Evolutionary conservation across 1,140 invertebrate genomes (phyloP), one percentile per base, ranked within the genome.

Genomic region (Leptopilina boulardi): DNA sequence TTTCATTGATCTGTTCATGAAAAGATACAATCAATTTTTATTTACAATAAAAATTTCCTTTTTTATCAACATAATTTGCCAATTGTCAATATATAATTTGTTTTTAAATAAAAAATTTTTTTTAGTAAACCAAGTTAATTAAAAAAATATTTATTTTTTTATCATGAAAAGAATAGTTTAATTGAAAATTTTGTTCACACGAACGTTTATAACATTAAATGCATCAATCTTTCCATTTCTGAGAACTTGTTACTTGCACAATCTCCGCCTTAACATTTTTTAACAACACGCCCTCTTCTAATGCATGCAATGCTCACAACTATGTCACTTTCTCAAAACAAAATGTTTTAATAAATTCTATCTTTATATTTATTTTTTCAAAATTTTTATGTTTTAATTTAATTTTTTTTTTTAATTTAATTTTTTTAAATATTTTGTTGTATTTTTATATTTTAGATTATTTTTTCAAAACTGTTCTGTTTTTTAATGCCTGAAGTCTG

Each of bases 191-290:
- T 47, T 18, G 18, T 70, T 73, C 38, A 30, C 44, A 19, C 21
- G n/a, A 13, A 71, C 41, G n/a, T 21, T 72, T 38, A 15, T 19
- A 8, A 71, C 10, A 54, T 59, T 44, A 18, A 18, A 75, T 26
- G 70, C 59, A 51, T 34, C 21, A 70, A 70, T 70, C 59, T 23
- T 70, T 75, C 66, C 42, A 70, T 54, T 77, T 34, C 59, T 56
- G 23, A 38, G 56, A 34, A 44, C 34, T 26, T 75, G 21, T 26
- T 75, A 30, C 21, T 23, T 75, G 42, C 54, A 54, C 21, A 70
- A 59, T 15, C 51, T 19, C 18, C 26, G 26, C 56, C 47, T 74
- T 56, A 34, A 13, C 23, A 70, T 34, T 70, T 74, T 38, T 26
- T 34, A 51, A 30, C 10, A 71, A 75, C 19, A 75, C 70, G 70